Evolutionary conservation across 2,113 vertebrate genomes (phyloP), one percentile per base, ranked within the genome.

Genomic region (Mirounga angustirostris): DNA sequence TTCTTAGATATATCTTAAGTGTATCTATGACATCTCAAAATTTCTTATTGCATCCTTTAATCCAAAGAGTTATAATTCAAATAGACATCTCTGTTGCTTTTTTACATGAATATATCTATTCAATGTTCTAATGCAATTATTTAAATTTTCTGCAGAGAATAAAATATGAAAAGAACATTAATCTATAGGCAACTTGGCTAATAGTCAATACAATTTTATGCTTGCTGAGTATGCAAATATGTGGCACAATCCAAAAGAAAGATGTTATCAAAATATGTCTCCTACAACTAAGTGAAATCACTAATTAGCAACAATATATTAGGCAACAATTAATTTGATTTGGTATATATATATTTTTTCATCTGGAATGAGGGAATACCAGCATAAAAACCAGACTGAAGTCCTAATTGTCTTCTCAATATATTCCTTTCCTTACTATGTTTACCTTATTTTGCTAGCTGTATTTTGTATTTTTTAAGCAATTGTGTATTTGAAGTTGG

Each of bases 81-180:
- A 88, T 7, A 76, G 11, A n/a, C 4, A 84, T 46, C 33, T 36
- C 50, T 33, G 7, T 36, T 26, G 11, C 4, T 88, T 0, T 58
- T 89, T 94, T 69, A 82, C 19, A 52, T 90, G 12, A 83, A 18
- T 46, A 92, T 69, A 11, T 80, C 11, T 79, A 58, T 76, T 80
- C 9, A 90, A 21, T 88, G 6, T 0, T 84, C n/a, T 4, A 56
- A 58, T 71, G 59, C 3, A 94, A 59, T 65, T 86, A 84, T 87
- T 96, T 92, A 61, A 43, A 33, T 40, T 43, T 79, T 95, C 50
- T 95, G 0, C 1, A 50, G 13, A 16, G 11, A 19, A 78, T 87
- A 94, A 89, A 59, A 24, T 7, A 83, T 50, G 7, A 52, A 96
- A 91, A 91, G 5, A 87, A 8, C 71, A 26, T 93, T 92, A 83